These are phyloP conservation scores for Halyomorpha halys DNA, from an alignment of 1,140 invertebrate species.

Conservation along the genomic window DNA sequence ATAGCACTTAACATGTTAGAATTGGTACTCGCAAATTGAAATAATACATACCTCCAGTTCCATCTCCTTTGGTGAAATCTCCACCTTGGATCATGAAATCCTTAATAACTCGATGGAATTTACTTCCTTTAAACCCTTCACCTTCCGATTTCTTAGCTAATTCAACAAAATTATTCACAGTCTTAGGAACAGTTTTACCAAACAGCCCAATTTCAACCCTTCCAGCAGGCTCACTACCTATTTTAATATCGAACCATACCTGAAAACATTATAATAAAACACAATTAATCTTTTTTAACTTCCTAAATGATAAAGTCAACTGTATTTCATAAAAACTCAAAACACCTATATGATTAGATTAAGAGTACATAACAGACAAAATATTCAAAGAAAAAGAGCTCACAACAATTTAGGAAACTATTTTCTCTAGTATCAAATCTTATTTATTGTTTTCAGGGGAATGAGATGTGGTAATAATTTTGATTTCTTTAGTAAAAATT, in stretches of 20 bases:
- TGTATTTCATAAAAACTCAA: neutral
- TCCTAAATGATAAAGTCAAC: neutral
- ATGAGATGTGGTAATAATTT: no score
- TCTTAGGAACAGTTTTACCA: slow-evolving; percentile 93
- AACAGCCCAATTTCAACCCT: slow-evolving; percentile 85
- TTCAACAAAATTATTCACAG: slow-evolving; percentile 82
- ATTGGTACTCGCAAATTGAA: no score
- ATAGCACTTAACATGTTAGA: no score
- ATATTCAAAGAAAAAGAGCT: no score
- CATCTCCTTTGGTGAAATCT: slow-evolving; percentile 86
- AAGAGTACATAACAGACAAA: no score
- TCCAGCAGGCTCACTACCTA: slow-evolving; percentile 67
- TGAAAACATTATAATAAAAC: slow-evolving; percentile 35
- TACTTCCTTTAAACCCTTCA: slow-evolving; percentile 78
- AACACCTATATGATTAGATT: neutral
- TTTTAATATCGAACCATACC: slow-evolving; percentile 89
- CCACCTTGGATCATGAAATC: slow-evolving; percentile 95
- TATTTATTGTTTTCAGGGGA: no score
- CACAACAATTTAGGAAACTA: no score
- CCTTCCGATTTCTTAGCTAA: slow-evolving; percentile 65
- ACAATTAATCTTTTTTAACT: no score
- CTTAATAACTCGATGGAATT: slow-evolving; percentile 86
- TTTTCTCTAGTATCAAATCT: no score
- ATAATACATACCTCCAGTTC: slow-evolving; percentile 59
- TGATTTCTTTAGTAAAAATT: no score